A percentile compares a stretch with the other conserved stretches of the same genome.
These are phyloP conservation scores for Mormyrops boulengeri DNA, from an alignment of 2,797 vertebrate species.

Conservation along the genomic window DNA sequence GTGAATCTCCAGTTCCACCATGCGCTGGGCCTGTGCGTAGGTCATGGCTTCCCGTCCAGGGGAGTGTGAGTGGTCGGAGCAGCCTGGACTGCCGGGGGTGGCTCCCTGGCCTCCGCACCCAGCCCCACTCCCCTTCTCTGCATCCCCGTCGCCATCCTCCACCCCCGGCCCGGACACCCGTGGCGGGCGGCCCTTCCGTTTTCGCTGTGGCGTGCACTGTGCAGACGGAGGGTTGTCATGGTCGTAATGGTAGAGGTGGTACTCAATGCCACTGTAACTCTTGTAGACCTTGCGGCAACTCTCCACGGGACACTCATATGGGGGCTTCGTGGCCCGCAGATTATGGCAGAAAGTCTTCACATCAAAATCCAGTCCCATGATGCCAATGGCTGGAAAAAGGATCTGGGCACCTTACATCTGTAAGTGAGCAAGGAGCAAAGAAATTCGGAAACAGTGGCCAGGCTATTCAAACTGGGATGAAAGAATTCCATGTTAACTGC, in stretches of 20 bases:
- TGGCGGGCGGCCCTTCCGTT: slow-evolving; percentile 92
- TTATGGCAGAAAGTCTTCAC: slow-evolving; percentile 99
- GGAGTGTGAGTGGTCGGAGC: slow-evolving; percentile 84
- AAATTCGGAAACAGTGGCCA: background rate
- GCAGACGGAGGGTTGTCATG: slow-evolving; percentile 88
- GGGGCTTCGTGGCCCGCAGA: slow-evolving; percentile 91
- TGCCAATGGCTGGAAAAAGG: slow-evolving; percentile 46
- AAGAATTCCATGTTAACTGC: background rate
- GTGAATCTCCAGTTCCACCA: slow-evolving; percentile 94
- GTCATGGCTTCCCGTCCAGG: slow-evolving; percentile 94
- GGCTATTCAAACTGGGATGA: background rate
- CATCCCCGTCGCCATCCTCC: slow-evolving; percentile 60
- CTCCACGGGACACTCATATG: slow-evolving; percentile 93
- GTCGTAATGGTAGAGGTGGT: slow-evolving; percentile 97
- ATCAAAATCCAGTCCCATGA: slow-evolving; percentile 96
- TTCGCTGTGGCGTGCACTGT: slow-evolving; percentile 80
- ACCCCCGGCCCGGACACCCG: slow-evolving; percentile 70
- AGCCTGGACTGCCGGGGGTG: slow-evolving; percentile 76
- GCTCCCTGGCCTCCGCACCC: slow-evolving; percentile 63
- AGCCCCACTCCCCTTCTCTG: slow-evolving; percentile 58
- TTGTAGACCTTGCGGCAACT: slow-evolving; percentile 96
- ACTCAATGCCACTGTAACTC: slow-evolving; percentile 98
- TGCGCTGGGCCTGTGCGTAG: slow-evolving; percentile 92
- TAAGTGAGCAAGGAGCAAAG: slow-evolving; percentile 23
- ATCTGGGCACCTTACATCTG: slow-evolving; percentile 66